Evolutionary conservation across 2,797 vertebrate genomes (phyloP), one percentile per base, ranked within the genome.

Genomic region (Phrynocephalus vlangalii): DNA sequence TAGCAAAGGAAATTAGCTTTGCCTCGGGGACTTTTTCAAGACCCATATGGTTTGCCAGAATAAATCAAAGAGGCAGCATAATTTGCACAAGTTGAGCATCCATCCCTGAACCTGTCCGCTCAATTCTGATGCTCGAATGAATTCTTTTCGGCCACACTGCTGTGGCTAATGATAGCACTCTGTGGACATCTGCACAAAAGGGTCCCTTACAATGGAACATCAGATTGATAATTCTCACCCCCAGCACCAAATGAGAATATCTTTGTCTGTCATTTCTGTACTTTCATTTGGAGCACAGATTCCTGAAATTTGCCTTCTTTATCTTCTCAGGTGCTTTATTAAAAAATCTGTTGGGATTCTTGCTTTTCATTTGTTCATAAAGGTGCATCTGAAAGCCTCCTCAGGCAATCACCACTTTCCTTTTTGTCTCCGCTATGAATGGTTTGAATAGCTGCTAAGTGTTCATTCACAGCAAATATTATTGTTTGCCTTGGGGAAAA

Each of bases 311-410:
- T 79, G 73, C 10, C 44, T 75, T 89, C 67, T 86, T 90, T 81
- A 81, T 88, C 63, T 88, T 87, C 79, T 90, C 79, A 30, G 67
- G 38, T 56, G 66, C 67, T 90, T 88, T 79, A 81, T 79, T 84
- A 16, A 66, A 8, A 80, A 16, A n/a, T 15, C 20, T 6, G 15
- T 10, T n/a, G 1, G 26, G 63, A 1, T 71, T 73, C 3, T 24
- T 67, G 4, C 73, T 72, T 84, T 63, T 89, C 87, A 84, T 22
- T 77, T 89, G 82, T 50, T 70, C 6, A 0, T n/a, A 82, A 83
- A 56, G 77, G n/a, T 63, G 63, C 63, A 72, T 70, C 77, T 66
- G 5, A 89, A 90, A 84, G 72, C 63, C 79, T 75, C 87, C 70
- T 71, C 52, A 24, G 72, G 86, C 76, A 50, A 1, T 89, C 88